Evolutionary conservation across 2,888 invertebrate species (phyloP), one percentile per base, ranked within the genome.

Genomic region (Sipunculus nudus): DNA sequence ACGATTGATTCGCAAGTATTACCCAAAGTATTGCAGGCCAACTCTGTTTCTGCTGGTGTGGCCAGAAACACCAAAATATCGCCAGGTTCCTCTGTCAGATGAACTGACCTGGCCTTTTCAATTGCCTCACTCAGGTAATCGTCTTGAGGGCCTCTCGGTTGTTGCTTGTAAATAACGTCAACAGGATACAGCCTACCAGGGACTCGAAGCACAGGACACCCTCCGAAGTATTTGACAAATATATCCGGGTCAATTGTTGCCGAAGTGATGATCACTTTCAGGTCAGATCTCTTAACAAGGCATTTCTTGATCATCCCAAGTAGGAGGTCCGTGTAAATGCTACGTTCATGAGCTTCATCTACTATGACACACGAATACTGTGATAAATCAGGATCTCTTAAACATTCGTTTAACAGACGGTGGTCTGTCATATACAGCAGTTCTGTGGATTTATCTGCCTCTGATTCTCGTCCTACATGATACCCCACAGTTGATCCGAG

Each of bases 21-120:
- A n/a, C n/a, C n/a, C n/a, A 70, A 6, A 46, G 59, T 56, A 23
- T 71, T 65, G 43, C 72, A 68, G 43, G 81, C 80, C 50, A 71
- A 71, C 38, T 80, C 76, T 10, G 76, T 79, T 64, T 83, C 83
- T 19, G 71, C 38, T 16, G 77, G 75, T n/a, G 79, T 68, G 5
- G 80, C 77, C 16, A 82, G 54, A 67, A 86, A 86, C 1, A 84
- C 84, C 4, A 86, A 75, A 55, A 84, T 77, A 60, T 84, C 81
- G 3, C 83, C 83, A 10, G 53, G 49, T 3, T 67, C 61, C 50
- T 71, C 72, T 23, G 60, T 59, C 10, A 49, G 31, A 59, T 82
- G 78, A 29, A 83, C 72, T 21, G 76, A 65, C 3, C 74, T 45
- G 3, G 76, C 78, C 53, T 75, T 78, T 16, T 70, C 48, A 2